phyloP scores from a whole-genome alignment of 2,888 invertebrate genomes.

The Caenorhabditis angaria region DNA sequence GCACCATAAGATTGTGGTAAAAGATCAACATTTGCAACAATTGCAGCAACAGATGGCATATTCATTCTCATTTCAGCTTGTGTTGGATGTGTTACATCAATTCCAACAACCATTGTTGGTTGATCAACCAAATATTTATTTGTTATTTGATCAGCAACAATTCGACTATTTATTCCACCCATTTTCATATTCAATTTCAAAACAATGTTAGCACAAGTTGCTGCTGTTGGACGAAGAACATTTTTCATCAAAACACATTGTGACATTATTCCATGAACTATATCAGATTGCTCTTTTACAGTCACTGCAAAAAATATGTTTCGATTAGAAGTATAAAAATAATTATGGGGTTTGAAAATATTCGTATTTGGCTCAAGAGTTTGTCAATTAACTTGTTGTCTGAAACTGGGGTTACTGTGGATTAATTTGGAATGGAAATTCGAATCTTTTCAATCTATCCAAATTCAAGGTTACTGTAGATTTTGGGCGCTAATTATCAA shows the following conservation, averaged over 20 bases:
- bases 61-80: conserved; percentile 77
- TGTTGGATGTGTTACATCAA: conserved; percentile 90
- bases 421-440: too few species aligned
- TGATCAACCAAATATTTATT: conserved; percentile 73
- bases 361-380: too few species aligned
- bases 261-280: conserved; percentile 70
- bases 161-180: conserved; percentile 82
- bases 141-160: conserved; percentile 61
- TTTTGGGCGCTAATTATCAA: too few species aligned
- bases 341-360: too few species aligned
- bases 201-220: conserved; percentile 76
- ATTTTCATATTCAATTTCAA: conserved; percentile 78
- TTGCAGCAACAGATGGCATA: too few species aligned
- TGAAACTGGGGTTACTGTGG: too few species aligned
- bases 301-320: conserved; percentile 48
- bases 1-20: too few species aligned
- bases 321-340: too few species aligned
- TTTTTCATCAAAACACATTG: conserved; percentile 73
- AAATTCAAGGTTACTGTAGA: too few species aligned
- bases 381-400: too few species aligned
- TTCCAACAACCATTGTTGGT: conserved; percentile 83
- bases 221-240: conserved; percentile 70
- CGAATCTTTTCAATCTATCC: too few species aligned
- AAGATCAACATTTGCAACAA: too few species aligned
- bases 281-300: conserved; percentile 63